Percentiles rank a stretch among this genome's conserved stretches.
Conservation (phyloP, 2,113 vertebrate species). For the Oreochromis niloticus region DNA sequence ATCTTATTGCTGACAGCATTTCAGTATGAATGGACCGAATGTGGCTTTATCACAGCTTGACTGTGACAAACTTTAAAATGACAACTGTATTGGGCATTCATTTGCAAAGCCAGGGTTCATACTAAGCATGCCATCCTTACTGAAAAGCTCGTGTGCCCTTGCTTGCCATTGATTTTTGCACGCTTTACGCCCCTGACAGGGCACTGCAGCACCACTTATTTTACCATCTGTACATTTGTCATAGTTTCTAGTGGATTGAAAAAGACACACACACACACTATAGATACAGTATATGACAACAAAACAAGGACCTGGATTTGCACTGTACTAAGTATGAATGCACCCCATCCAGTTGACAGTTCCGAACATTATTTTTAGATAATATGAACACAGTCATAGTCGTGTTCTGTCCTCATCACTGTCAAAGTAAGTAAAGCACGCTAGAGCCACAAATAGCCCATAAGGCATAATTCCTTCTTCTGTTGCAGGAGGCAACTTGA, state of each 20-base stretch:
- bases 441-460: conserved; percentile 39
- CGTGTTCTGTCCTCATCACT: conserved; percentile 43
- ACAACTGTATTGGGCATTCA: background rate
- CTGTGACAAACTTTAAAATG: background rate
- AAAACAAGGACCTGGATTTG: background rate
- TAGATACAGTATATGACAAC: background rate
- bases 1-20: background rate
- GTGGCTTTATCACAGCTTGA: background rate
- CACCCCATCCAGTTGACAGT: background rate
- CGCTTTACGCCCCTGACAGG: background rate
- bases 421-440: conserved; percentile 28
- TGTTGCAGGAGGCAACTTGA: conserved; percentile 31
- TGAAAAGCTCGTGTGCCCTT: background rate
- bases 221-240: conserved; percentile 11
- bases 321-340: background rate
- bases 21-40: background rate
- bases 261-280: background rate
- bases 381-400: conserved; percentile 29
- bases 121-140: background rate
- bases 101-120: background rate
- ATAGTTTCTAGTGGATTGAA: background rate
- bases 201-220: background rate
- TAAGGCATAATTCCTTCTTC: conserved; percentile 38
- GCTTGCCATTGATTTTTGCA: conserved; percentile 6
- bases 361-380: conserved; percentile 39